A percentile compares a stretch with the other conserved stretches of the same genome.
Conservation (phyloP, 2,888 invertebrate species). For the Norana najaformis region DNA sequence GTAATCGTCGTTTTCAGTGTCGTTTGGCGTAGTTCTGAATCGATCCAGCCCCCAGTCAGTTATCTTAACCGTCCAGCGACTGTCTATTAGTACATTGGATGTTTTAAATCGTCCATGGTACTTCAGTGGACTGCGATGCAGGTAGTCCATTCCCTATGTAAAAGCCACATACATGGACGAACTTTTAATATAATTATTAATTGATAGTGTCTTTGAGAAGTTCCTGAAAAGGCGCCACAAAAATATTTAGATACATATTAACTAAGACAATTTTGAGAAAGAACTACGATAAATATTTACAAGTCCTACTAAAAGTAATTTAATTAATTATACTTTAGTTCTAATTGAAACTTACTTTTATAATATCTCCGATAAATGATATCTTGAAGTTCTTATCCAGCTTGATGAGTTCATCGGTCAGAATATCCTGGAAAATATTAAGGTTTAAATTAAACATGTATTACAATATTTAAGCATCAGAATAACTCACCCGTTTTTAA, state of each 20-base stretch:
- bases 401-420: constrained; percentile 72
- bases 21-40: constrained; percentile 26
- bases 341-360: background rate
- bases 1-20: constrained; percentile 30
- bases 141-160: constrained; percentile 41
- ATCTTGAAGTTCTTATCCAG: constrained; percentile 18
- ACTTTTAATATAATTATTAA: background rate
- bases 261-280: background rate
- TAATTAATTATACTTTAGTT: too few relatives aligned
- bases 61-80: constrained; percentile 42
- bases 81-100: constrained; percentile 41
- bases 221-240: too few relatives aligned
- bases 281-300: background rate
- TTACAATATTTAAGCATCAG: too few relatives aligned
- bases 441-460: too few relatives aligned
- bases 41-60: constrained; percentile 42
- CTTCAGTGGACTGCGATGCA: constrained; percentile 38
- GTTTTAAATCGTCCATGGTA: constrained; percentile 42
- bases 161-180: background rate
- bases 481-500: too few relatives aligned
- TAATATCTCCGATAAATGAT: background rate
- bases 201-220: background rate
- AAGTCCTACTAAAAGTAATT: background rate
- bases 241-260: too few relatives aligned
- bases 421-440: constrained; percentile 67